phyloP scores from a whole-genome alignment of 2,888 invertebrate species.

The Sepiola atlantica region DNA sequence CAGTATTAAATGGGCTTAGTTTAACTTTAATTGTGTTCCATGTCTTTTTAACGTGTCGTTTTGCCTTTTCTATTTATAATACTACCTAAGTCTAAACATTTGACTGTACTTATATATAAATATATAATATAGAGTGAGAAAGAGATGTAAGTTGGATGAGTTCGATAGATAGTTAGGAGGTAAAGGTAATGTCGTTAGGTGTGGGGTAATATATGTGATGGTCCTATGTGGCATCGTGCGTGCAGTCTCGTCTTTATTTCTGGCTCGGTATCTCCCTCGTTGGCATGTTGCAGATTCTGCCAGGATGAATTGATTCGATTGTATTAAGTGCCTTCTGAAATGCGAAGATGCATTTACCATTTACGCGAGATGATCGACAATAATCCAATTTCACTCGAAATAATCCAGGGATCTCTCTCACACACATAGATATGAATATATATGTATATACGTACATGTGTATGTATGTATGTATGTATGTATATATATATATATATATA shows the following conservation, averaged over 20 bases:
- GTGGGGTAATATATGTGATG: too few relatives aligned
- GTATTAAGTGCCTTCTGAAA: not conserved
- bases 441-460: not conserved
- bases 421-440: not conserved
- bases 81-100: too few relatives aligned
- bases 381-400: not conserved
- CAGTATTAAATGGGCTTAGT: too few relatives aligned
- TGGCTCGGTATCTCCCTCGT: not conserved
- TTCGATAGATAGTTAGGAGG: too few relatives aligned
- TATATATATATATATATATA: too few relatives aligned
- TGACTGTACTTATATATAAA: too few relatives aligned
- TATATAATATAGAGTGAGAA: too few relatives aligned
- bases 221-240: not conserved
- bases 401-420: not conserved
- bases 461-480: not conserved
- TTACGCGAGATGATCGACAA: not conserved
- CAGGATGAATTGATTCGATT: not conserved
- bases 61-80: too few relatives aligned
- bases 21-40: too few relatives aligned
- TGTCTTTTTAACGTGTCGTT: too few relatives aligned
- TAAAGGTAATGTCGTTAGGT: too few relatives aligned
- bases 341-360: not conserved
- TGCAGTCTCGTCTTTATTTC: not conserved
- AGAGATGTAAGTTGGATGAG: too few relatives aligned
- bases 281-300: not conserved